Evolutionary conservation across 1,140 invertebrate genomes (phyloP), one percentile per base, ranked within the genome.

Genomic region (Lutraria rhynchaena): DNA sequence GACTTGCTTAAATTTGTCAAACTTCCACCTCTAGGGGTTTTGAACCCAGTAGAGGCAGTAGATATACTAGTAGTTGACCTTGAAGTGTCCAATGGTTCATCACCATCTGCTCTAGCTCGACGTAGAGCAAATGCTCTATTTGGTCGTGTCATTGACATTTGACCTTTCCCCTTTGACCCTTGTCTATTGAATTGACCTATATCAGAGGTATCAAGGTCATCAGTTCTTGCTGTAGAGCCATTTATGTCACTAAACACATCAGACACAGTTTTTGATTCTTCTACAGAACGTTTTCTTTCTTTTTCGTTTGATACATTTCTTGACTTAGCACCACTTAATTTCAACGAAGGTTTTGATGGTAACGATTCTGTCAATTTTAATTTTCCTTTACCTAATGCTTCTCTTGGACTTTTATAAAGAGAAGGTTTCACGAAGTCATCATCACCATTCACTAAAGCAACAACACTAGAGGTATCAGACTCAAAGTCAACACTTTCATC

Each of bases 51-150:
- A 17, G 85, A 63, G 27, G 71, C 81, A 33, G 67, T 71, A 19
- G 84, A 82, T 13, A 82, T 73, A 58, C 61, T 49, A 13, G 78
- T 22, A 44, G 83, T 57, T 49, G 85, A 83, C 44, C 86, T 75
- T 17, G 88, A 65, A 37, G 87, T 83, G 27, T 86, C 83, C 11
- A 75, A 69, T 24, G 81, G 63, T 17, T 87, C 87, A 46, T 85
- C 85, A 35, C 82, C 87, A 81, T 90, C 87, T 77, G 90, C 87
- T 83, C 88, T 77, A 24, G 92, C 92, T 82, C 93, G 85, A 46
- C 93, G 83, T 61, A 94, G 86, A 70, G 92, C 92, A 84, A 92
- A 93, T 74, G 93, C 91, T 46, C 92, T 83, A 84, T 93, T 93
- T n/a, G 93, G 90, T 69, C 91, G 87, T 44, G 92, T 92, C 85